These are phyloP conservation scores for Habroteleia sp. DNA, from an alignment of 2,888 invertebrate species.

Conservation along the genomic window DNA sequence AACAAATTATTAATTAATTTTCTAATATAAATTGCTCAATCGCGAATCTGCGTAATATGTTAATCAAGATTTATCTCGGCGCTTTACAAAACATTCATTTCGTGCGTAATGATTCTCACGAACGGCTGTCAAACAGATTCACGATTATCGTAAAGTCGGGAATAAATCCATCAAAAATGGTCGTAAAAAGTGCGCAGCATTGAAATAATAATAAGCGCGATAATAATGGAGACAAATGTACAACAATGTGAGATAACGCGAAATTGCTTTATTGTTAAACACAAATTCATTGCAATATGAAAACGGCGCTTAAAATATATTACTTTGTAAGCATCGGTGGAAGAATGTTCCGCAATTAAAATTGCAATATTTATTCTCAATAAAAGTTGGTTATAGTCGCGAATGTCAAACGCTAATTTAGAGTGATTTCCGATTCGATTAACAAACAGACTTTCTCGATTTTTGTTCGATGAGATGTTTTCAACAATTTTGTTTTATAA, in stretches of 20 bases:
- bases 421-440: conserved; percentile 6
- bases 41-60: conserved; percentile 12
- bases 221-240: conserved; percentile 50
- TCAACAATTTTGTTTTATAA: too few species aligned
- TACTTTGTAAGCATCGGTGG: conserved; percentile 25
- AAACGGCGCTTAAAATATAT: conserved; percentile 47
- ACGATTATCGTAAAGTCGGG: conserved; percentile 53
- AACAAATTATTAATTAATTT: conserved; percentile 31
- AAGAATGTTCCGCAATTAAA: conserved; percentile 54
- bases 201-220: conserved; percentile 50
- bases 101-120: conserved; percentile 21
- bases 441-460: background rate
- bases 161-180: conserved; percentile 57
- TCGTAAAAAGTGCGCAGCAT: conserved; percentile 50
- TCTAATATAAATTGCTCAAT: conserved; percentile 30
- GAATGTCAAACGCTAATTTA: conserved; percentile 40
- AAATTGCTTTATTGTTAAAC: conserved; percentile 45
- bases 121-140: conserved; percentile 55
- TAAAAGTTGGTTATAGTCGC: conserved; percentile 45
- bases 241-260: conserved; percentile 52
- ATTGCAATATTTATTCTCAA: conserved; percentile 52
- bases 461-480: too few species aligned
- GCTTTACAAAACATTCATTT: conserved; percentile 2
- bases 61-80: conserved; percentile 20
- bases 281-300: conserved; percentile 57